These are phyloP conservation scores for Thomomys bottae DNA, from an alignment of 2,113 vertebrate genomes.

Conservation along the genomic window DNA sequence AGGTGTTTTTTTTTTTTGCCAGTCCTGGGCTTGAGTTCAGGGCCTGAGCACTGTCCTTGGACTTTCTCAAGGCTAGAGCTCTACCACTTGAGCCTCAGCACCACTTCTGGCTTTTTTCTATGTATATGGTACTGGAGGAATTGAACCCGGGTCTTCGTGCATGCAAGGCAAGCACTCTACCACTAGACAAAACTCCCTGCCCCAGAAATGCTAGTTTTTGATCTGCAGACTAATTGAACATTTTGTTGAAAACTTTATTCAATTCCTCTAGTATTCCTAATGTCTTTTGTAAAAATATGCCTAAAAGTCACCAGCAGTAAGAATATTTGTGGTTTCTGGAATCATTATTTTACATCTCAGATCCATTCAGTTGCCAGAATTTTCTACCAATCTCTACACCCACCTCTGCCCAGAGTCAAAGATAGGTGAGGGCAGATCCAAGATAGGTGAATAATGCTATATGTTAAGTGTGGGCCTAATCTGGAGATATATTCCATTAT, in stretches of 20 bases:
- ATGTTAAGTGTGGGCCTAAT: background rate
- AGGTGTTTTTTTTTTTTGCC: too few species aligned
- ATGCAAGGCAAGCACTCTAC: too few species aligned
- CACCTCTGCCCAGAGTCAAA: background rate
- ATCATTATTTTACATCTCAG: background rate
- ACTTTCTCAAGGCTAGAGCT: too few species aligned
- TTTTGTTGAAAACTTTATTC: slow-evolving; percentile 49
- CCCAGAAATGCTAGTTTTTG: slow-evolving; percentile 16
- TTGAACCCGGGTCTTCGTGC: too few species aligned
- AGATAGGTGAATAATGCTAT: background rate
- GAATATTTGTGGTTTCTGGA: background rate
- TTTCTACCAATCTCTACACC: too few species aligned
- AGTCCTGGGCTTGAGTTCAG: too few species aligned
- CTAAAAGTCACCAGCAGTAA: background rate
- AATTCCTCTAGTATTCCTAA: background rate
- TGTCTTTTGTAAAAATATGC: slow-evolving; percentile 18
- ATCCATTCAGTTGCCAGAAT: too few species aligned
- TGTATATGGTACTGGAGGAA: too few species aligned
- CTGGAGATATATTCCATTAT: background rate
- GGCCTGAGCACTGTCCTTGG: too few species aligned
- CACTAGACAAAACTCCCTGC: too few species aligned
- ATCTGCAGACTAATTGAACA: background rate
- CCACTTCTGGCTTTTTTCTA: too few species aligned
- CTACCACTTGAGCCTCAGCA: too few species aligned
- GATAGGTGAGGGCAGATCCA: background rate